phyloP scores from a whole-genome alignment of 2,888 invertebrate genomes.

The Aplocera efformata region DNA sequence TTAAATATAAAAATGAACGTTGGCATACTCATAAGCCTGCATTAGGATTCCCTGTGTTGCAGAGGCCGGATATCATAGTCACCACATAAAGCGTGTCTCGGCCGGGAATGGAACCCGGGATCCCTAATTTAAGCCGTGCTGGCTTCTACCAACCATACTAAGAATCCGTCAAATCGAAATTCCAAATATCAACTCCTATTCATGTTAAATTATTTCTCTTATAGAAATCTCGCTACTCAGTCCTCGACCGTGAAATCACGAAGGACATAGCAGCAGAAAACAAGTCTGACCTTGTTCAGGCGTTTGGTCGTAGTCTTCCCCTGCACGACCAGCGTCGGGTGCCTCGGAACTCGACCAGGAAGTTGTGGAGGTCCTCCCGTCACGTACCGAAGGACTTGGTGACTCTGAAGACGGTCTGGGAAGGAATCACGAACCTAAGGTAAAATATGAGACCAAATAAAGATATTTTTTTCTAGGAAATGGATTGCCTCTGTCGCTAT shows the following conservation, averaged over 20 bases:
- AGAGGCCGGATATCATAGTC: no score
- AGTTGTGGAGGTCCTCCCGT: conserved; percentile 79
- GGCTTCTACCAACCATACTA: no score
- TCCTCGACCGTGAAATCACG: conserved; percentile 63
- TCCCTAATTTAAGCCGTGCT: no score
- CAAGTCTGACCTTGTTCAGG: conserved; percentile 48
- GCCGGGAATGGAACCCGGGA: no score
- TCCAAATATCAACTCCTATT: no score
- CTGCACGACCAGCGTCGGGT: conserved; percentile 63
- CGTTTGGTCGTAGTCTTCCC: conserved; percentile 76
- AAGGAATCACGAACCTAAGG: conserved; percentile 82
- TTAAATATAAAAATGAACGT: no score
- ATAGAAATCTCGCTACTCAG: conserved; percentile 54
- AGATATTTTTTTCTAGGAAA: conserved; percentile 4
- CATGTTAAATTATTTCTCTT: no score
- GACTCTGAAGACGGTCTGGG: conserved; percentile 83
- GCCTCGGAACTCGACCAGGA: conserved; percentile 71
- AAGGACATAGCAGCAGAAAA: conserved; percentile 72
- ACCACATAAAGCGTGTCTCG: no score
- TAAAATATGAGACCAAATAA: conserved; percentile 27
- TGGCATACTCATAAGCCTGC: no score
- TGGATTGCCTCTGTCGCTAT: no score
- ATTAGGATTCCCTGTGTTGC: no score
- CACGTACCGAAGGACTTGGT: conserved; percentile 80
- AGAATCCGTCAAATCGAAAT: no score